These are phyloP conservation scores for Cervus canadensis DNA, from an alignment of 2,113 vertebrate species.

Conservation along the genomic window DNA sequence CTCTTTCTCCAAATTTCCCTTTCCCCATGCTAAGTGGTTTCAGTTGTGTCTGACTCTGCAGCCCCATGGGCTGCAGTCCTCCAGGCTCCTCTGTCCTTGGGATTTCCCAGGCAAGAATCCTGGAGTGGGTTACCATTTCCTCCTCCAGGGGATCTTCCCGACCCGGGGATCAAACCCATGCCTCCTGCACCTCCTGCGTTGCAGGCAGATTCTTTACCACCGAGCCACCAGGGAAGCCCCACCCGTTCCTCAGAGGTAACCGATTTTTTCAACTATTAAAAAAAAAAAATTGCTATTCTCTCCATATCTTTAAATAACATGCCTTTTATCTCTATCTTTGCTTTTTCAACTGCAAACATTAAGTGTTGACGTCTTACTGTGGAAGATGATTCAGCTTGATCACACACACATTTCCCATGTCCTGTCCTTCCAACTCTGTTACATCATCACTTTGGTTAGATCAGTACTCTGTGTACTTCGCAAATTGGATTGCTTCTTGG, in stretches of 20 bases:
- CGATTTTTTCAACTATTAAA: neutral
- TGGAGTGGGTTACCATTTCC: neutral
- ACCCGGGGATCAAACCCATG: neutral
- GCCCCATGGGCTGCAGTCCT: neutral
- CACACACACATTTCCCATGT: neutral
- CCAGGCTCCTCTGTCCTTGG: neutral
- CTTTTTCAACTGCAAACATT: neutral
- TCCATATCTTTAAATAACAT: neutral
- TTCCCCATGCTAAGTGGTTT: neutral
- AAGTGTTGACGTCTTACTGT: neutral
- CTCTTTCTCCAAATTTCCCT: neutral
- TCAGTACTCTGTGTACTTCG: neutral
- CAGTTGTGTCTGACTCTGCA: neutral
- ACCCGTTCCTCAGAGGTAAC: neutral
- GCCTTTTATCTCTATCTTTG: neutral
- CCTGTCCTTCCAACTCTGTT: neutral
- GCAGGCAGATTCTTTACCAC: neutral
- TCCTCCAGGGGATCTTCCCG: neutral
- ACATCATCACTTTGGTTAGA: neutral
- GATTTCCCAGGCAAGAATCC: neutral
- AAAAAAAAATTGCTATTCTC: neutral
- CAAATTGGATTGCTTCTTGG: neutral
- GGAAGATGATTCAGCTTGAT: neutral
- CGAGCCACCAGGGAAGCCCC: neutral
- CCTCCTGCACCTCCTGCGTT: accelerated